Percentiles rank a stretch among this genome's conserved stretches.
These are phyloP conservation scores for Dioctria linearis DNA, from an alignment of 2,888 invertebrate species.

Conservation along the genomic window DNA sequence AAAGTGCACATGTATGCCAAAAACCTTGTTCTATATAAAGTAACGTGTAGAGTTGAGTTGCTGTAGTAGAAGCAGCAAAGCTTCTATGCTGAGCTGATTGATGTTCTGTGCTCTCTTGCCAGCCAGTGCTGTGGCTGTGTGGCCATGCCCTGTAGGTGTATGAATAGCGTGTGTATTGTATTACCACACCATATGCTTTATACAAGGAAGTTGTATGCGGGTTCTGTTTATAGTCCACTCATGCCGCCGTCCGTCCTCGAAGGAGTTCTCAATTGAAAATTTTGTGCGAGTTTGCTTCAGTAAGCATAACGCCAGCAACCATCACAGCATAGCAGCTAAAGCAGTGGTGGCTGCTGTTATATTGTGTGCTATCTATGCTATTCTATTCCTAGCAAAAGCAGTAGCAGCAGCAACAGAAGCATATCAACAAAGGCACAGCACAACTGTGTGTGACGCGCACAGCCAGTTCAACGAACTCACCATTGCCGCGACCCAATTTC, in stretches of 20 bases:
- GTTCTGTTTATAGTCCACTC: neutral
- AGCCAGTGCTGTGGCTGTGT: neutral
- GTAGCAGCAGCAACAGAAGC: neutral
- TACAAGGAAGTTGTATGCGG: neutral
- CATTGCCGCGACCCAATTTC: conserved; percentile 72
- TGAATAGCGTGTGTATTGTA: neutral
- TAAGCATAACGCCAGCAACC: neutral
- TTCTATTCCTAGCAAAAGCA: neutral
- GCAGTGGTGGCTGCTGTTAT: neutral
- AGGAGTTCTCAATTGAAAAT: conserved; percentile 56
- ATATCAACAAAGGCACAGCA: neutral
- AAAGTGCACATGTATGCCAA: conserved; percentile 42
- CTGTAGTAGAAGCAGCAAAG: no score
- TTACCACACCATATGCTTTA: no score
- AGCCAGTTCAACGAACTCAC: conserved; percentile 71
- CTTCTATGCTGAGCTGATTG: no score
- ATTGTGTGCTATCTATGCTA: neutral
- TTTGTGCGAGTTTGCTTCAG: conserved; percentile 6
- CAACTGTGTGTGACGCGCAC: conserved; percentile 47
- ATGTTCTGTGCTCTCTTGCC: neutral
- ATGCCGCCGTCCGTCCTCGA: neutral
- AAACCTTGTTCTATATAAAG: conserved; percentile 36
- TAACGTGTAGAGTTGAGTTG: no score
- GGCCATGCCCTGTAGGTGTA: neutral
- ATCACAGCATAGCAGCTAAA: neutral